Base-by-base conservation (phyloP, 1,140 invertebrate species). In the Hypothenemus hampei region DNA sequence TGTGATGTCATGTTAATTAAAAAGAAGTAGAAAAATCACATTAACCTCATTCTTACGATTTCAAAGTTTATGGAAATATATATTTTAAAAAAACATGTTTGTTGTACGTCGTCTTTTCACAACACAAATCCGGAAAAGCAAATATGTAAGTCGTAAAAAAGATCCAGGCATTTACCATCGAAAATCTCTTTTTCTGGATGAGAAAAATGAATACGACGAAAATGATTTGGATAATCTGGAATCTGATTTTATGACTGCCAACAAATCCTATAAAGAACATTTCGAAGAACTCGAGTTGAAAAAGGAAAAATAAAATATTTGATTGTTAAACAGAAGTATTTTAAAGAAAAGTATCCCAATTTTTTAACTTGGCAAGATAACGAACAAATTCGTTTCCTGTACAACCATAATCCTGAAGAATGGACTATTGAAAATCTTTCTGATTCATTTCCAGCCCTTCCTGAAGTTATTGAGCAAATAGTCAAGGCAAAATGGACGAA, bases 331-430 rank as follows among this genome's bases (percentile, higher is more conserved):
- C 75, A 77, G n/a, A 90, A 88, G 69, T 89, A 87, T 65, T 87
- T 89, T 65, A 82, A 82, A 37, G 73, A 81, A 57, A 76, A 79
- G 50, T 73, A 82, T 50, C 80, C 83, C 0, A 87, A 82, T 64
- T 78, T 93, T n/a, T 64, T 94, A 47, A 89, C 88, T 1, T 91
- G 83, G 76, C 78, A 80, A 57, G 90, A 93, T 66, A 92, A 88
- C 66, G 79, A 91, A 71, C 82, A 91, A 71, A 91, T 94, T 39
- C 73, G 80, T 39, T 77, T 81, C 58, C 73, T 94, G 2, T 77
- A 87, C 64, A 58, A 72, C 16, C 73, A 74, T 11, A 74, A 89
- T 71, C 81, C 87, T 8, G 72, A 82, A 23, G 80, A 84, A 63
- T 93, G 89, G 88, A 84, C 79, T 3, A 63, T 79, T 3, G 81